These are phyloP conservation scores for Drosophila stalkeri DNA, from an alignment of 2,888 invertebrate species.

Conservation along the genomic window DNA sequence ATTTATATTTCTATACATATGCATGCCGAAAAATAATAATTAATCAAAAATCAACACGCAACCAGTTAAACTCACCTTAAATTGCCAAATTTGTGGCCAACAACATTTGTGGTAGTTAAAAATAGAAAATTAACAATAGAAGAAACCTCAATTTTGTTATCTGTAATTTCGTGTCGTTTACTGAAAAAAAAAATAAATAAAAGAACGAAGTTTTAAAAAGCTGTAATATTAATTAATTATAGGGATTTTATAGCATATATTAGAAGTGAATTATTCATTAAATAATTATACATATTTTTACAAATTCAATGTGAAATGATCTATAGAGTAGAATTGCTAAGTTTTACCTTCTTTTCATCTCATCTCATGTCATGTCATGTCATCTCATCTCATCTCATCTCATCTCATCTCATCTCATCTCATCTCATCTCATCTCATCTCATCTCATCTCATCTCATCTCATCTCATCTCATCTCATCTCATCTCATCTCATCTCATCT, in stretches of 20 bases:
- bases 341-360: too few species aligned
- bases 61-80: conserved; percentile 58
- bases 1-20: not conserved
- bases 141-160: conserved; percentile 17
- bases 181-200: conserved; percentile 43
- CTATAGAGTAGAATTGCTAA: too few species aligned
- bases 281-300: too few species aligned
- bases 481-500: too few species aligned
- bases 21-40: not conserved
- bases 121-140: not conserved
- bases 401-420: too few species aligned
- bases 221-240: not conserved
- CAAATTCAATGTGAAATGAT: too few species aligned
- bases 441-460: too few species aligned
- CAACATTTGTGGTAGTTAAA: conserved; percentile 56
- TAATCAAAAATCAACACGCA: conserved; percentile 2
- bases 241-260: not conserved
- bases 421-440: too few species aligned
- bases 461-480: too few species aligned
- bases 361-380: too few species aligned
- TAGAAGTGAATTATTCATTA: not conserved
- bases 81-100: conserved; percentile 48
- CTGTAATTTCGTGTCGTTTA: conserved; percentile 38
- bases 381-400: too few species aligned
- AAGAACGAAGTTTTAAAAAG: too few species aligned